A percentile compares a stretch with the other conserved stretches of the same genome.
Conservation (phyloP, 2,113 vertebrate genomes). For the Tinamus guttatus region DNA sequence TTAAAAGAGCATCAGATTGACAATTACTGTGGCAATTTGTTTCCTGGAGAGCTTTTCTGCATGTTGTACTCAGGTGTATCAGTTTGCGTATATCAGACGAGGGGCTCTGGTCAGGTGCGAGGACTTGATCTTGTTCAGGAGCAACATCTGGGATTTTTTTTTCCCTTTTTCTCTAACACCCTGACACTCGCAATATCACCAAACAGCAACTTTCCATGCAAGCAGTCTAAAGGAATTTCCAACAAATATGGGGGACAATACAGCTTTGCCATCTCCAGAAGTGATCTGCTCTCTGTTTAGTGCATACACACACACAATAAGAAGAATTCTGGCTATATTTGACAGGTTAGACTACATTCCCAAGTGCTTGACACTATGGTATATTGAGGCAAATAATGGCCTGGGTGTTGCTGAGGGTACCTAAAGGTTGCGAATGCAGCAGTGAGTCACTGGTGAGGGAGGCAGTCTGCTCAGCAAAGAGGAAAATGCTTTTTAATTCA, state of each 20-base stretch:
- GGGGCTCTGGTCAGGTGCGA: fast-evolving
- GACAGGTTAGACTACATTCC: not conserved
- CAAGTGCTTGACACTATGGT: not conserved
- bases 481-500: not conserved
- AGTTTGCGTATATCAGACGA: not conserved
- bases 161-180: not conserved
- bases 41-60: not conserved
- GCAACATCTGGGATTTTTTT: not conserved
- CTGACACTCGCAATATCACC: not conserved
- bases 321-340: not conserved
- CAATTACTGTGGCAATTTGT: not conserved
- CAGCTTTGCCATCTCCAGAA: not conserved
- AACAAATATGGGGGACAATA: not conserved
- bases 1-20: not conserved
- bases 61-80: not conserved
- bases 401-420: not conserved
- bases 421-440: not conserved
- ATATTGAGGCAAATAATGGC: not conserved
- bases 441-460: not conserved
- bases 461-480: not conserved
- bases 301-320: not conserved
- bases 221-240: not conserved
- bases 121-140: not conserved
- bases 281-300: not conserved
- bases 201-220: not conserved